Evolutionary conservation across 2,113 vertebrate species (phyloP).

Genomic region (Ceratotherium simum): DNA sequence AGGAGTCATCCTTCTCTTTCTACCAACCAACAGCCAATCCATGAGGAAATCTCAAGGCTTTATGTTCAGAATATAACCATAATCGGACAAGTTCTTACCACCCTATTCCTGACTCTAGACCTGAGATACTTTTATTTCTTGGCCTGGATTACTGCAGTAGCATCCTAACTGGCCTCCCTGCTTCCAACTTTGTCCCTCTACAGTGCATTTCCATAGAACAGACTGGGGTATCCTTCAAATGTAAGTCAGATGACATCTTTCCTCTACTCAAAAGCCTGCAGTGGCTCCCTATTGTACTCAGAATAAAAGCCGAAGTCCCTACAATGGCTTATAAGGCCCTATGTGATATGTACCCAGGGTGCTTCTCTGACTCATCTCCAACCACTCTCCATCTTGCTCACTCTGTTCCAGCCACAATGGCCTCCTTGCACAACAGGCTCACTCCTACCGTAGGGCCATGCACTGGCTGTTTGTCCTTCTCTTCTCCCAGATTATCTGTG

Average conservation of each 20-base stretch:
- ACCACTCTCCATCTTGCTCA: background rate
- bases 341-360: fast-evolving
- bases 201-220: background rate
- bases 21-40: background rate
- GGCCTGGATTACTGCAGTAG: background rate
- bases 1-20: background rate
- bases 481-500: background rate
- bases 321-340: background rate
- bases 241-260: background rate
- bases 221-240: background rate
- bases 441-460: no score
- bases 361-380: no score
- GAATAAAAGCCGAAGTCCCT: background rate
- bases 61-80: background rate
- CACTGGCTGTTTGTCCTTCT: background rate
- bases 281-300: background rate
- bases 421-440: background rate
- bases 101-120: background rate
- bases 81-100: background rate
- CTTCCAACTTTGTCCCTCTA: background rate
- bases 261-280: background rate
- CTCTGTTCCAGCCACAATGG: no score
- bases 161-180: background rate
- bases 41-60: background rate
- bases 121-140: background rate